Base-by-base conservation (phyloP, 2,797 vertebrate genomes). In the Tragopan temminckii region DNA sequence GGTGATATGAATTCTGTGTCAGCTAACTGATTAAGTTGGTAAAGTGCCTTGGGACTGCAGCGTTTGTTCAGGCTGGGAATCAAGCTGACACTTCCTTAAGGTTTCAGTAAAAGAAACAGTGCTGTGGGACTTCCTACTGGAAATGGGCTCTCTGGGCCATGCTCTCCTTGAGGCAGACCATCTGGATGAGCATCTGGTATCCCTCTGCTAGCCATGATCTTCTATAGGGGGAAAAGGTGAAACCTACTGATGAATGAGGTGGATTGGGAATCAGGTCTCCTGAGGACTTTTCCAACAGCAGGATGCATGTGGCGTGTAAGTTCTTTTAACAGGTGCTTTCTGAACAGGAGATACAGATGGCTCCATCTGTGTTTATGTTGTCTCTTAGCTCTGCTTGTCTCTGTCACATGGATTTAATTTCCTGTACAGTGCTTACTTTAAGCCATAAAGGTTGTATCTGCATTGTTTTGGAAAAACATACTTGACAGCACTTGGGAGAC, bases 401-500 rank as follows among this genome's bases (percentile, higher is more conserved):
- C 78, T 90, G 83, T 93, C 93, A 93, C 84, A 62, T 85, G 81
- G 71, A 78, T 90, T 95, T 92, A 95, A 94, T 96, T 96, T 94
- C 95, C 95, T 94, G 92, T 85, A 46, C 53, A 95, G 36, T 0
- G 0, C 68, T 94, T 53, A 58, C 48, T 64, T 87, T 82, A 83
- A 87, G 50, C 84, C 61, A 11, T 80, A 89, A 91, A 93, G 25
- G 62, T 85, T 92, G 61, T 77, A 71, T 94, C 64, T 89, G 42
- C 0, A 0, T 78, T 94, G 81, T 91, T 92, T 83, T 89, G 58
- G 69, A 61, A 94, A 87, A 89, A 52, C 20, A 77, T 55, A 13
- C 29, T 94, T 89, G 84, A 61, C 66, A 83, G 81, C 53, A 80
- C 76, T 76, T 89, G 87, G 57, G 40, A 78, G 72, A 87, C 38